Evolutionary conservation across 2,888 invertebrate species (phyloP).

Genomic region (Desoria tigrina): DNA sequence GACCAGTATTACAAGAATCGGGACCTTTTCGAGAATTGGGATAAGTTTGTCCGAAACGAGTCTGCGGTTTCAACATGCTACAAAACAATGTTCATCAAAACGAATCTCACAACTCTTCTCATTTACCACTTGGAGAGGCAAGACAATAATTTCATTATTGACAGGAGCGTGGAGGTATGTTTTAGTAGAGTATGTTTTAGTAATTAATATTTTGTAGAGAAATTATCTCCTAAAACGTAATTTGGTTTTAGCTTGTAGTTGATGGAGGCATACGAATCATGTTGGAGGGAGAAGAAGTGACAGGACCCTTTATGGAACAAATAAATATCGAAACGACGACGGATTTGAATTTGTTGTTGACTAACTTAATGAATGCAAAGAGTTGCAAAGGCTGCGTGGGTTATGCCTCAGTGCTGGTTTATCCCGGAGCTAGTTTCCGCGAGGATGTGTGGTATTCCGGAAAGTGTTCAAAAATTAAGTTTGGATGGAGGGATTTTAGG

Average conservation of each 20-base stretch:
- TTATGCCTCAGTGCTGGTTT: neutral
- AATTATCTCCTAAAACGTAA: neutral
- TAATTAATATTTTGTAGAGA: neutral
- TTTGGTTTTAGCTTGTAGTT: neutral
- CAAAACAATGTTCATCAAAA: neutral
- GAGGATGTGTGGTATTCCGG: neutral
- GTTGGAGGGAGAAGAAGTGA: neutral
- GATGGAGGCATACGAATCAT: neutral
- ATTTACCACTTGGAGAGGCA: neutral
- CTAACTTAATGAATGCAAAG: neutral
- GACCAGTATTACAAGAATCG: neutral
- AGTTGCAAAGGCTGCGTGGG: neutral
- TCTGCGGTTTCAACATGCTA: neutral
- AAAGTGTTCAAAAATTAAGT: neutral
- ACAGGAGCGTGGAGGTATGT: neutral
- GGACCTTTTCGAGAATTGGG: neutral
- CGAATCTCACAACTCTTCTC: neutral
- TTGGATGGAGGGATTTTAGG: too few relatives aligned
- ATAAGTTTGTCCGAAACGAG: neutral
- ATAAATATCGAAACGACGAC: neutral
- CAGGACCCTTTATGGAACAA: neutral
- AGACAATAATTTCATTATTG: neutral
- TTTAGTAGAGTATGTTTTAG: neutral
- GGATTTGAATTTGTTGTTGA: neutral
- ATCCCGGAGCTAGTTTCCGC: neutral